Base-by-base conservation (phyloP, 2,888 invertebrate species). In the Lamellibrachia columna region DNA sequence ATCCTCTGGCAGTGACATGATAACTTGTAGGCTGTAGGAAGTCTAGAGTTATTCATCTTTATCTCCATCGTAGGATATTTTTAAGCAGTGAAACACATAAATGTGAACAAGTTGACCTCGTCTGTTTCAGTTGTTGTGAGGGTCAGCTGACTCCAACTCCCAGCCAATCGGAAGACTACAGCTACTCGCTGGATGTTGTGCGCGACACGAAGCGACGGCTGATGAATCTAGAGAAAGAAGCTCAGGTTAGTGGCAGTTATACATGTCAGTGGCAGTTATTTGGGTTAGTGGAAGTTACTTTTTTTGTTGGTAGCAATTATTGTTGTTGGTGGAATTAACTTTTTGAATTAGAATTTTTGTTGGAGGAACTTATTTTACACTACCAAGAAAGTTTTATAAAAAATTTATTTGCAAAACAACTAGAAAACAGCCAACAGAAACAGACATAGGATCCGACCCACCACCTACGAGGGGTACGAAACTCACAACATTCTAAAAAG, bases 121-220 rank as follows among this genome's bases (percentile, higher is more conserved):
- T 40, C 40, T 40, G 40, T 91, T 52, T 91, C 52, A 52, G 91
- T 15, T 91, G 91, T 28, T 53, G 91, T 91, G 91, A 91, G 91
- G 91, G 15, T 91, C 91, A 91, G 6, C 6, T 91, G 91, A 53
- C 15, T 53, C 53, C 53, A 53, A 91, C 91, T 55, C 53, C 55
- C n/a, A 92, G 91, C 60, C 92, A 92, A 11, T 92, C 94, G 28
- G 94, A 94, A 0, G 94, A 94, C 92, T 93, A 92, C 93, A 94
- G 94, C 55, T 94, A 95, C 91, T 96, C 96, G 6, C 95, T 95
- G 40, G 96, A 96, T 93, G 94, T 96, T 75, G 94, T 96, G 53
- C 95, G 95, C 11, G 95, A 96, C 90, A 95, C 96, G 7, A 96
- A 95, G 94, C 95, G 95, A 92, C 94, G 96, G 93, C 94, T 96